Percentiles rank a stretch among this genome's conserved stretches.
Conservation (phyloP, 2,797 vertebrate species). For the Iguana delicatissima region DNA sequence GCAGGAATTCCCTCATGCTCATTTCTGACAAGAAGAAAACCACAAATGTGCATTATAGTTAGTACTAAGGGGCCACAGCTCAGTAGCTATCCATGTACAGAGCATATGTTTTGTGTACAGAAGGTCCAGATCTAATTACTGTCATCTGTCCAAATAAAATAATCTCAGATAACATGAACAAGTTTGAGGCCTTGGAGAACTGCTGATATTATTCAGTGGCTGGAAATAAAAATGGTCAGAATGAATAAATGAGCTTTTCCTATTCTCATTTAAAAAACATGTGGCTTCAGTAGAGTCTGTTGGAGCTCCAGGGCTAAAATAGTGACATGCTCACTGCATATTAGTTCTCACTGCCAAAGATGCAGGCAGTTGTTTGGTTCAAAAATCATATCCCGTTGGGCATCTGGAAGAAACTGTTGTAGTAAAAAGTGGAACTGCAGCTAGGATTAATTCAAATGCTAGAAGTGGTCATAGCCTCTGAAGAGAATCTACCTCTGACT, state of each 20-base stretch:
- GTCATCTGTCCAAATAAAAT: background rate
- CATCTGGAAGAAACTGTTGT: background rate
- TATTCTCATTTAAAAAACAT: background rate
- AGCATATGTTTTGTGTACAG: background rate
- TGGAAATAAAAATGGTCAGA: background rate
- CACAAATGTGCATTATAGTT: background rate
- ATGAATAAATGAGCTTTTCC: background rate
- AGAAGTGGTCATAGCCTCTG: background rate
- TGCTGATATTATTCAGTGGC: background rate
- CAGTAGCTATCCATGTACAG: background rate
- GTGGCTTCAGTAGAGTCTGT: too few species aligned
- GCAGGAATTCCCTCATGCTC: constrained; percentile 96
- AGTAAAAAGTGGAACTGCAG: background rate
- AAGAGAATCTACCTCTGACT: background rate
- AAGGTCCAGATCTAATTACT: background rate
- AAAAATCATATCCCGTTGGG: background rate
- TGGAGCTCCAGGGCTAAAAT: background rate
- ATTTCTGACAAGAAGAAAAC: constrained; percentile 80
- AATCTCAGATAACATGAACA: background rate
- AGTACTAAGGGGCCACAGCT: background rate
- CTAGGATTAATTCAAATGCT: background rate
- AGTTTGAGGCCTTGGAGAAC: background rate
- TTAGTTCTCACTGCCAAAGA: background rate
- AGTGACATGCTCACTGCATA: background rate
- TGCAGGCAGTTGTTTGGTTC: background rate